Conservation (phyloP, 2,797 vertebrate species). For the Protonibea diacanthus region DNA sequence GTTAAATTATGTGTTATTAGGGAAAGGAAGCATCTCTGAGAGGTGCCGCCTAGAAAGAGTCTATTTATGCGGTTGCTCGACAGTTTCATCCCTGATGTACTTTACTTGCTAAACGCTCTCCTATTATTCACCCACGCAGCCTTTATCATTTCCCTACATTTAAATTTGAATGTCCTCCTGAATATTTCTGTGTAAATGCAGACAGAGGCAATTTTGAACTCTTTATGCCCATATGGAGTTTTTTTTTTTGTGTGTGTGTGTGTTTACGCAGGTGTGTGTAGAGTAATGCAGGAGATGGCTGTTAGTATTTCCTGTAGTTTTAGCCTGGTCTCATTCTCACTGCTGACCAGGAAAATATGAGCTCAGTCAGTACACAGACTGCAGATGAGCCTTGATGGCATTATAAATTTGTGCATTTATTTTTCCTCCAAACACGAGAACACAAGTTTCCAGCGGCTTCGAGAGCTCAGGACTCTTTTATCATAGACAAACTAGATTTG, state of each 20-base stretch:
- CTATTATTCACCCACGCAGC: slow-evolving; percentile 55
- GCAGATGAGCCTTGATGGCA: slow-evolving; percentile 14
- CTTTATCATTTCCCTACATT: slow-evolving; percentile 50
- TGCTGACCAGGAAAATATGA: slow-evolving; percentile 11
- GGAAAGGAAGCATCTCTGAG: slow-evolving; percentile 16
- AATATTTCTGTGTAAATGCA: slow-evolving; percentile 42
- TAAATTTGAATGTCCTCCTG: slow-evolving; percentile 35
- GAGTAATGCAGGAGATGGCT: neutral
- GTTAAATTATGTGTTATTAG: slow-evolving; percentile 26
- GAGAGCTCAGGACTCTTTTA: slow-evolving; percentile 14
- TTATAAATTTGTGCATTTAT: slow-evolving; percentile 38
- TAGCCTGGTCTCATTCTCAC: slow-evolving; percentile 12
- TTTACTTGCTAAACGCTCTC: slow-evolving; percentile 39
- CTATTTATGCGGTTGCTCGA: slow-evolving; percentile 10
- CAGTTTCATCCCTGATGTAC: slow-evolving; percentile 34
- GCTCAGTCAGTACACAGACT: slow-evolving; percentile 22
- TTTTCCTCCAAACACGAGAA: slow-evolving; percentile 25
- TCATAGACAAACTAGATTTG: slow-evolving; percentile 4
- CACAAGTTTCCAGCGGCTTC: slow-evolving; percentile 8
- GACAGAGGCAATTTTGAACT: slow-evolving; percentile 16
- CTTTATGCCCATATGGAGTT: neutral
- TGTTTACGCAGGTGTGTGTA: neutral
- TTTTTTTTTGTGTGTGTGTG: neutral
- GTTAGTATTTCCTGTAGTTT: slow-evolving; percentile 24
- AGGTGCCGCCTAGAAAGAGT: slow-evolving; percentile 4